Base-by-base conservation (phyloP, 2,797 vertebrate genomes). In the Poeciliopsis presidionis region DNA sequence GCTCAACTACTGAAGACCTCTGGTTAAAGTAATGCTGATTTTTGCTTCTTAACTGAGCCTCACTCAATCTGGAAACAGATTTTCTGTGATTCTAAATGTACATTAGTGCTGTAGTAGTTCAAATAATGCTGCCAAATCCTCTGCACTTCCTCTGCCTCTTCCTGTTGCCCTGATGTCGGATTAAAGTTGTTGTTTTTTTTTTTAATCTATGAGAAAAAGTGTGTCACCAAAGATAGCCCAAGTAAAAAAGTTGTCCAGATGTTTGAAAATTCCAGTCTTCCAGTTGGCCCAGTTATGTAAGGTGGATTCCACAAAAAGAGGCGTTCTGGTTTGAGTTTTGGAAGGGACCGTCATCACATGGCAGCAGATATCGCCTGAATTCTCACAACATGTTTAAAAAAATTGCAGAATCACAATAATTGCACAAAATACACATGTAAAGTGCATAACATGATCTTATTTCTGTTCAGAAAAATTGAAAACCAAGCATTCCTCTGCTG, bases 191-290 rank as follows among this genome's bases (percentile, higher is more conserved):
- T 36, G 36, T 39, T 7, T 87, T 89, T 88, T 45, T 89, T 86
- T 41, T 47, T 72, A 73, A 79, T 89, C 78, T 87, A 78, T 79
- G 87, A 84, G 43, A 67, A 80, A 89, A 85, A 86, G 13, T 22
- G 81, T 91, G 85, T 89, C 88, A 84, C 84, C 82, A 82, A 88
- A 91, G 83, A 89, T 89, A 83, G 86, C 87, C 89, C 74, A 80
- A 49, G 67, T 83, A 73, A 82, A 87, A 75, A 91, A 88, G 80
- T 86, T 86, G 88, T 86, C 81, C 89, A 89, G 86, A 90, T 88
- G 82, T 86, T 88, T 84, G 79, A 87, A 85, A 88, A 86, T 51
- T 82, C 88, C 75, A 39, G 86, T 86, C 61, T 1, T 79, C 36
- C 36, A 51, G 67, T 53, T 84, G 78, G 74, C 79, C 75, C 55